Evolutionary conservation across 1,140 invertebrate species (phyloP).

Genomic region (Sesamia nonagrioides): DNA sequence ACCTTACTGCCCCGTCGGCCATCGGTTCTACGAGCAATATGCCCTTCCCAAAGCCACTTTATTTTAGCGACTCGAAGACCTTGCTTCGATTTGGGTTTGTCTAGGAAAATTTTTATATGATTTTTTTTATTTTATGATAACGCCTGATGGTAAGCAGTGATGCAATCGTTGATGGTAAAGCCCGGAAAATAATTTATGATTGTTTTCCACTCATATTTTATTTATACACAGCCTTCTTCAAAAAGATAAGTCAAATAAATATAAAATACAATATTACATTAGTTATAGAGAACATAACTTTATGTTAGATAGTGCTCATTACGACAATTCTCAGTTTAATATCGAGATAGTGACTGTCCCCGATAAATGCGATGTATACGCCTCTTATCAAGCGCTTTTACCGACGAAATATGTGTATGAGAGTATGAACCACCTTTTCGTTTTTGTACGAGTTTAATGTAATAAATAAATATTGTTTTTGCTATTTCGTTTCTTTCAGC

Average conservation of each 20-base stretch:
- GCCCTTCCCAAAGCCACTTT: too few relatives aligned
- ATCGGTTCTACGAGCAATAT: too few relatives aligned
- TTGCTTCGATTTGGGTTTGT: too few relatives aligned
- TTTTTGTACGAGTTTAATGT: not conserved
- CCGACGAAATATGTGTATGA: not conserved
- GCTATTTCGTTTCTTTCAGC: too few relatives aligned
- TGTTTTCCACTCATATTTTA: not conserved
- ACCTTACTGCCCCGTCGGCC: too few relatives aligned
- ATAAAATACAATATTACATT: constrained; percentile 29
- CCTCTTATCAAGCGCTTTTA: constrained; percentile 16
- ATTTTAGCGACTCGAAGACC: too few relatives aligned
- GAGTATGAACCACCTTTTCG: not conserved
- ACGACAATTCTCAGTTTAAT: constrained; percentile 27
- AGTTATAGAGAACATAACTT: constrained; percentile 20
- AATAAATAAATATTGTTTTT: not conserved
- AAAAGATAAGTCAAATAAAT: constrained; percentile 6
- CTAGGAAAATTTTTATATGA: too few relatives aligned
- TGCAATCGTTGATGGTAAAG: too few relatives aligned
- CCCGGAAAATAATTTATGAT: too few relatives aligned
- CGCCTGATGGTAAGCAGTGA: too few relatives aligned
- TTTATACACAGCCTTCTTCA: not conserved
- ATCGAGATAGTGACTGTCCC: constrained; percentile 17
- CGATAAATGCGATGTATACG: constrained; percentile 28
- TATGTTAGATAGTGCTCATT: constrained; percentile 28
- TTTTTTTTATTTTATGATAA: too few relatives aligned